phyloP scores from a whole-genome alignment of 2,113 vertebrate species.

The Brienomyrus longianalis region DNA sequence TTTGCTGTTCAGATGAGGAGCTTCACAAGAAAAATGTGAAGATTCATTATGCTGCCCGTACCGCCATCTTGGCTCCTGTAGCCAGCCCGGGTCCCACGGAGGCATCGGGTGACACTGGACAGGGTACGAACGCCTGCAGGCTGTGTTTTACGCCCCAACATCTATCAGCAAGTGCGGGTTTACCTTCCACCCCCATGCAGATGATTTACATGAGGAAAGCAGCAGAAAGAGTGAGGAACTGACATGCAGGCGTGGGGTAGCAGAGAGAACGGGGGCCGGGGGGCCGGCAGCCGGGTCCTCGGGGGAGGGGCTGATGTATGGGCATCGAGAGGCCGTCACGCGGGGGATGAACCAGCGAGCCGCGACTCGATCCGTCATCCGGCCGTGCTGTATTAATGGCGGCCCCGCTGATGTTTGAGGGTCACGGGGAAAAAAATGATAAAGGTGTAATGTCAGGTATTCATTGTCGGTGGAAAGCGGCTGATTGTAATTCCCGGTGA shows the following conservation, averaged over 20 bases:
- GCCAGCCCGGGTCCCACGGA: not conserved
- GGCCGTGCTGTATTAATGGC: constrained; percentile 65
- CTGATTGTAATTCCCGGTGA: constrained; percentile 60
- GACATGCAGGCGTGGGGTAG: not conserved
- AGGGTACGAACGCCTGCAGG: not conserved
- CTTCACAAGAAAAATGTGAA: not conserved
- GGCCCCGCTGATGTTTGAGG: constrained; percentile 60
- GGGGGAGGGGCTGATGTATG: constrained; percentile 49
- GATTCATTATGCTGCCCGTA: not conserved
- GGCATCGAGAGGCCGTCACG: constrained; percentile 52
- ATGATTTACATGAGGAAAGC: not conserved
- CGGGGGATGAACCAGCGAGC: constrained; percentile 59
- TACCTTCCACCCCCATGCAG: not conserved
- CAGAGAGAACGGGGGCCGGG: not conserved
- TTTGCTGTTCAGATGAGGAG: not conserved
- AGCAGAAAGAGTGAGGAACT: not conserved
- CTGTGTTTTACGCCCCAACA: not conserved
- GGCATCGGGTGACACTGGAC: not conserved
- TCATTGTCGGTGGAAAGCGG: constrained; percentile 57
- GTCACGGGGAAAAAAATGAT: constrained; percentile 54
- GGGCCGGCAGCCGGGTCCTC: constrained; percentile 9
- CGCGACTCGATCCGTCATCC: constrained; percentile 62
- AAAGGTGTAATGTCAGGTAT: constrained; percentile 61
- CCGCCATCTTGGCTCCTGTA: not conserved
- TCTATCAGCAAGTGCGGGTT: not conserved